Conservation (phyloP, 2,797 vertebrate genomes). For the Myotis daubentonii region DNA sequence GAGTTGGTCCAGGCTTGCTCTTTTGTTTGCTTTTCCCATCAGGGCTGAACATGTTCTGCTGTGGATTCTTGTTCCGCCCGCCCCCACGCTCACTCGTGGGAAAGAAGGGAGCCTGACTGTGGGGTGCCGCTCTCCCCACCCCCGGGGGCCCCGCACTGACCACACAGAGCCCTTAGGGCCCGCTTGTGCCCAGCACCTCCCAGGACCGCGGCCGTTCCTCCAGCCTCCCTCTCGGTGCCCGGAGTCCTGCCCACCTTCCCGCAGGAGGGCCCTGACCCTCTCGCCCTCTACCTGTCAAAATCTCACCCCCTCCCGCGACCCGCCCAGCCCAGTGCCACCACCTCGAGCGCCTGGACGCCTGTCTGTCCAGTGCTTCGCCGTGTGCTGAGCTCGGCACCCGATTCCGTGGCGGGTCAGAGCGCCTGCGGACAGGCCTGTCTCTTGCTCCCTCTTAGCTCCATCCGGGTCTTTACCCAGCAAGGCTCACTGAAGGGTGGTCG, state of each 20-base stretch:
- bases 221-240: not conserved
- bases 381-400: not conserved
- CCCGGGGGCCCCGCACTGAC: not conserved
- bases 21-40: not conserved
- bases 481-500: rapidly evolving
- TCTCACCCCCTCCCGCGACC: not conserved
- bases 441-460: not conserved
- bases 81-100: not conserved
- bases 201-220: not conserved
- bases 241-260: no score
- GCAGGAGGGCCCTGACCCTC: not conserved
- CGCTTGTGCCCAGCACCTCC: not conserved
- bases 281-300: not conserved
- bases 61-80: not conserved
- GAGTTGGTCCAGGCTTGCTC: not conserved
- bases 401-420: not conserved
- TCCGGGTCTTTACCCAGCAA: not conserved
- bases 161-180: not conserved
- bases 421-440: not conserved
- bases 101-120: not conserved
- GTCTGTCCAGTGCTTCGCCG: rapidly evolving
- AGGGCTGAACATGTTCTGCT: not conserved
- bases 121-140: not conserved
- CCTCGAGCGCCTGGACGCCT: not conserved
- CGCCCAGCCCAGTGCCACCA: rapidly evolving